Conservation (phyloP, 2,888 invertebrate genomes). For the Alloplasta piceator region DNA sequence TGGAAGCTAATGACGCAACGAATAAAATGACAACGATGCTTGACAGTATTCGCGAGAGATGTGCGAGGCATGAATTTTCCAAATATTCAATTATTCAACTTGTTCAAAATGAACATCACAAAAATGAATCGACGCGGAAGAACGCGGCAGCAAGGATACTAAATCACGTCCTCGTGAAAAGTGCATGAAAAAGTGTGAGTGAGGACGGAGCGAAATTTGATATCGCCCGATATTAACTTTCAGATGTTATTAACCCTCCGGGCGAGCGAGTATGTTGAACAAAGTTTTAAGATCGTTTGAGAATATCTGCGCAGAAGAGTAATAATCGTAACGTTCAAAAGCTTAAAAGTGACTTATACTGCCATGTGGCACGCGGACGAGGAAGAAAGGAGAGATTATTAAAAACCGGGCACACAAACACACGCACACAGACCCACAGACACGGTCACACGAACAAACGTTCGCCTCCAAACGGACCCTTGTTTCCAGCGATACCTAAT, state of each 20-base stretch:
- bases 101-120: no score
- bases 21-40: no score
- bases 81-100: no score
- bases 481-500: slow-evolving; percentile 41
- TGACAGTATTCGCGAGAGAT: no score
- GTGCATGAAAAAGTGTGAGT: slow-evolving; percentile 26
- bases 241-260: slow-evolving; percentile 46
- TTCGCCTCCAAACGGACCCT: slow-evolving; percentile 9
- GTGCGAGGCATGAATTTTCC: no score
- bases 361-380: slow-evolving; percentile 1
- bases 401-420: slow-evolving; percentile 36
- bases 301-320: slow-evolving; percentile 46
- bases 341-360: slow-evolving; percentile 48
- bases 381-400: slow-evolving; percentile 47
- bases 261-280: slow-evolving; percentile 27
- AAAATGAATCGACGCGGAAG: no score
- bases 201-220: slow-evolving; percentile 29
- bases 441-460: not conserved
- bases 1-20: no score
- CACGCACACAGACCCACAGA: not conserved
- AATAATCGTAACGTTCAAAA: slow-evolving; percentile 51
- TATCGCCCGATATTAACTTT: slow-evolving; percentile 42
- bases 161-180: not conserved
- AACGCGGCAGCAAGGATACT: no score
- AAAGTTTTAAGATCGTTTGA: slow-evolving; percentile 57